Base-by-base conservation (phyloP, 2,888 invertebrate genomes). In the Branchipolynoe longqiensis region DNA sequence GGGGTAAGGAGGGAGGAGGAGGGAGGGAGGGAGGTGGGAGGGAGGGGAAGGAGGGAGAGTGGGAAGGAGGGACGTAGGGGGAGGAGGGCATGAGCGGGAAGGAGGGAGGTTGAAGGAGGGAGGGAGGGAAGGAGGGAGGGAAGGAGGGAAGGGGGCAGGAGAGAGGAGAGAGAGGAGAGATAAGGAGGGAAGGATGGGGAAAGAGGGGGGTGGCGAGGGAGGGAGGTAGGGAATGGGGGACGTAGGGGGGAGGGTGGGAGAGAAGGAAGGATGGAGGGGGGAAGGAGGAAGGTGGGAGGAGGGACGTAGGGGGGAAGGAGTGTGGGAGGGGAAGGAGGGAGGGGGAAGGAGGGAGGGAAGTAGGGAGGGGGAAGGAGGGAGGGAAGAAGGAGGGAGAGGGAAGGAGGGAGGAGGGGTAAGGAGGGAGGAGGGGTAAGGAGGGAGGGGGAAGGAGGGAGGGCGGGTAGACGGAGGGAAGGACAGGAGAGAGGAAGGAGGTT, bases 371-470 rank as follows among this genome's bases (percentile, higher is more conserved):
- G 78, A 6, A 22, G 78, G 78, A 78, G 40, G 8, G n/a, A 78
- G 40, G 78, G 8, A 41, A 74, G 33, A 12, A 74, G 8, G 74
- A 36, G 8, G 33, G 74, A 12, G 33, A 74, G 74, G 33, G 33
- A 74, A 33, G 74, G 33, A 74, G 74, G 78, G 25, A 3, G 28
- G 56, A 54, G n/a, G n/a, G n/a, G n/a, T n/a, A n/a, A n/a, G n/a
- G n/a, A n/a, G n/a, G n/a, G n/a, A n/a, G n/a, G n/a, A n/a, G n/a
- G n/a, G n/a, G n/a, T n/a, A n/a, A n/a, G n/a, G n/a, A n/a, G n/a
- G n/a, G n/a, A n/a, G n/a, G n/a, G n/a, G n/a, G n/a, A n/a, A n/a
- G n/a, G n/a, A n/a, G n/a, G n/a, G n/a, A n/a, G n/a, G n/a, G n/a
- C n/a, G n/a, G n/a, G n/a, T n/a, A n/a, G n/a, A n/a, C n/a, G n/a